Percentiles rank a stretch among this genome's conserved stretches.
Conservation (phyloP, 2,888 invertebrate species). For the Lepidonotus clava region DNA sequence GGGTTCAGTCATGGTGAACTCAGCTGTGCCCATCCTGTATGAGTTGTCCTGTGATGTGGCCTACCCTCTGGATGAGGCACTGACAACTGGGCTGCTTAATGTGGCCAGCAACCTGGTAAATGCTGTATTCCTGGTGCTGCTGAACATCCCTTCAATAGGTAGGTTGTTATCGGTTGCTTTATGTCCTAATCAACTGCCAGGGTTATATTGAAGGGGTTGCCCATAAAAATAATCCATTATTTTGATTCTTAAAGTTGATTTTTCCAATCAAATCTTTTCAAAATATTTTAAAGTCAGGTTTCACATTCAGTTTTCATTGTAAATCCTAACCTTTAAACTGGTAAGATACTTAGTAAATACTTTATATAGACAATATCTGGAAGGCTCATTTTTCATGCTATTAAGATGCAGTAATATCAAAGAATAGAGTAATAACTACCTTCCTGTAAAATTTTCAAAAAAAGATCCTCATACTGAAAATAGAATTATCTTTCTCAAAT, state of each 20-base stretch:
- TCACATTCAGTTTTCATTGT: background rate
- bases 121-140: constrained; percentile 69
- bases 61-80: constrained; percentile 64
- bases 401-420: no score
- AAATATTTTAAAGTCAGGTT: background rate
- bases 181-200: background rate
- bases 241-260: background rate
- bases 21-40: constrained; percentile 60
- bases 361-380: no score
- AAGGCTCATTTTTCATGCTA: no score
- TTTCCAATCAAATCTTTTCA: background rate
- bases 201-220: background rate
- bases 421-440: no score
- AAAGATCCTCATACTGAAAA: no score
- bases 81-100: constrained; percentile 73
- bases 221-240: background rate
- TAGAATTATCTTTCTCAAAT: no score
- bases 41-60: constrained; percentile 64
- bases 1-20: background rate
- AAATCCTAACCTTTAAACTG: background rate
- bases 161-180: background rate
- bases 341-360: background rate
- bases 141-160: constrained; percentile 61
- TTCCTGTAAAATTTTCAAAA: no score
- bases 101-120: constrained; percentile 70